A percentile compares a stretch with the other conserved stretches of the same genome.
Evolutionary conservation across 2,888 invertebrate genomes (phyloP).

Genomic region (Microplitis manilae): DNA sequence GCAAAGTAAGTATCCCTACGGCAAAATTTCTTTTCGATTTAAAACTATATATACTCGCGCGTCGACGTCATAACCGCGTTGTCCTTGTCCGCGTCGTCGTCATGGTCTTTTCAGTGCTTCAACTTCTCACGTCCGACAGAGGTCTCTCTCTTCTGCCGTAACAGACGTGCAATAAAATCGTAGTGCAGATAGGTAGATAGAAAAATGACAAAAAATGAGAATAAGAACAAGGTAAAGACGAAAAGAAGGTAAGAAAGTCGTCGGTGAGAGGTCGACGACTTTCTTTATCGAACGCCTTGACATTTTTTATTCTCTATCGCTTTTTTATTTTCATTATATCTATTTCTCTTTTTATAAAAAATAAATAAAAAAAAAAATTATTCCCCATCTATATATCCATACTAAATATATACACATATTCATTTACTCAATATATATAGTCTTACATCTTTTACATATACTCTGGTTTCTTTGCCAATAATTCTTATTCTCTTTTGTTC

Average conservation of each 20-base stretch:
- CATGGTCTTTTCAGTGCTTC: constrained; percentile 20
- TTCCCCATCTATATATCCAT: background rate
- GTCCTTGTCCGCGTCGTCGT: constrained; percentile 12
- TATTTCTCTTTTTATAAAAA: constrained; percentile 13
- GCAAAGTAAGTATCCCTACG: constrained; percentile 4
- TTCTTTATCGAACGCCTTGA: constrained; percentile 41
- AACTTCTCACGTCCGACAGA: constrained; percentile 43
- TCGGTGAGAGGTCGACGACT: constrained; percentile 51
- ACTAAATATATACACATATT: constrained; percentile 14
- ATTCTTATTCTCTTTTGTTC: constrained; percentile 16
- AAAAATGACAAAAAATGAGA: constrained; percentile 13
- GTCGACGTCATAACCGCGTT: constrained; percentile 41
- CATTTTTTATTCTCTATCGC: constrained; percentile 26
- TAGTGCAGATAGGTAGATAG: constrained; percentile 31
- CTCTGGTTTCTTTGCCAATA: constrained; percentile 2
- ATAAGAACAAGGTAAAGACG: background rate
- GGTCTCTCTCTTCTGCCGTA: constrained; percentile 22
- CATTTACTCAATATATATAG: background rate
- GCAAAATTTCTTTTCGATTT: constrained; percentile 44
- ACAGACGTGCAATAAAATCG: constrained; percentile 44
- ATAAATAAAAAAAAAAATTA: background rate
- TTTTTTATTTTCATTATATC: constrained; percentile 8
- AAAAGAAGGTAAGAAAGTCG: constrained; percentile 42
- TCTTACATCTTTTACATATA: background rate
- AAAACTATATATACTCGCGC: background rate